Base-by-base conservation (phyloP, 2,888 invertebrate species). In the Cancer borealis region DNA sequence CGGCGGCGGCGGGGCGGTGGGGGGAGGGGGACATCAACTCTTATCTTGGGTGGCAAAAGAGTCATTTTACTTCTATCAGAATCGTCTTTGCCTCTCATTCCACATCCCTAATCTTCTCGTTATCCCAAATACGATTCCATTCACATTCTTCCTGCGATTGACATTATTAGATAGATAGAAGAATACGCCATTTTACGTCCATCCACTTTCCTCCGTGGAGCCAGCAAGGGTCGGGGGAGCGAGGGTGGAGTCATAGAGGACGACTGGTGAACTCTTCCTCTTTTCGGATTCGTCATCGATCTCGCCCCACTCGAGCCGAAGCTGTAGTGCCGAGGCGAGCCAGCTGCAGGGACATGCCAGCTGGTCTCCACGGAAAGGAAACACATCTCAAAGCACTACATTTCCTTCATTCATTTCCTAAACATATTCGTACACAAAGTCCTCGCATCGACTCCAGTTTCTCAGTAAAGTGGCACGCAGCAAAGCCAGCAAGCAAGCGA, bases 181-280 rank as follows among this genome's bases (percentile, higher is more conserved):
- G 30, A 47, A 39, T 30, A 84, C 84, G 49, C 89, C 89, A 89
- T 26, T 89, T 46, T 47, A 89, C 26, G 89, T 21, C 39, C 49
- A 10, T 89, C 89, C n/a, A 47, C 26, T 30, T 46, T 47, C 8
- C 89, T n/a, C 89, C 89, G 12, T 47, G 49, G 12, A 54, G 49
- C 89, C 89, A 49, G 47, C 12, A 6, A 89, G 89, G 49, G 12
- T n/a, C 49, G 47, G n/a, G 47, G 49, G 26, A 47, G 26, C 54
- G 26, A 89, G 49, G 47, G 47, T 30, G 89, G 89, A 47, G 47
- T 17, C 26, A 47, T 21, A 14, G 89, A 47, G 47, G 47, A 89
- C 89, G 54, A n/a, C 89, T 89, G 47, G 84, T 39, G 84, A 84
- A 84, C 84, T 84, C 84, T 84, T 84, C 84, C 84, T 84, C 84